Percentiles rank a stretch among this genome's conserved stretches.
phyloP scores from a whole-genome alignment of 2,113 vertebrate species.

The Eublepharis macularius region DNA sequence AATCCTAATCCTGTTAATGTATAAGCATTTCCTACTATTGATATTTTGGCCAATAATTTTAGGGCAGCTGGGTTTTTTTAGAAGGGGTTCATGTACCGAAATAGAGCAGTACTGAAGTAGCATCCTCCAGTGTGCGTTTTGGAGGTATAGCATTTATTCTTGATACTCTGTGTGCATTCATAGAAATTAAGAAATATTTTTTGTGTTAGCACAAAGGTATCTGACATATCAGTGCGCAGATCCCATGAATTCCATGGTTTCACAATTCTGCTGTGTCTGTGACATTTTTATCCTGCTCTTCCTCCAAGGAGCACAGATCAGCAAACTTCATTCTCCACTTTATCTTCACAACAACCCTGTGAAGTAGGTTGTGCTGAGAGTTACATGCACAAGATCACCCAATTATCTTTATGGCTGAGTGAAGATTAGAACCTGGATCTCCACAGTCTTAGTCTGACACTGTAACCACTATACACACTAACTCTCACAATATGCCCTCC shows the following conservation, averaged over 20 bases:
- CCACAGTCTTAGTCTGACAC: too few relatives aligned
- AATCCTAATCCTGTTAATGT: not conserved
- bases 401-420: too few relatives aligned
- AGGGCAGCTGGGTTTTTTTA: not conserved
- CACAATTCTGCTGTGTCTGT: not conserved
- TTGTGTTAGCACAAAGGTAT: not conserved
- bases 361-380: too few relatives aligned
- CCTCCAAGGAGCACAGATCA: too few relatives aligned
- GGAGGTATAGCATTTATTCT: not conserved
- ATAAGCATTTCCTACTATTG: conserved; percentile 1
- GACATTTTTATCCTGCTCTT: too few relatives aligned
- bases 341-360: too few relatives aligned
- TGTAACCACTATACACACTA: not conserved
- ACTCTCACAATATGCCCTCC: not conserved
- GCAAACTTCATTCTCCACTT: too few relatives aligned
- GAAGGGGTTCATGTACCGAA: not conserved
- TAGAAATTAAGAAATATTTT: not conserved
- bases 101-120: not conserved
- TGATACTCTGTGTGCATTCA: not conserved
- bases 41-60: not conserved
- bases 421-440: too few relatives aligned
- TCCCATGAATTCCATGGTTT: not conserved
- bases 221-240: not conserved
- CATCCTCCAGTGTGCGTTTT: not conserved
- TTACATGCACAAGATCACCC: too few relatives aligned